Evolutionary conservation across 2,113 vertebrate genomes (phyloP), one percentile per base, ranked within the genome.

Genomic region (Pollimyrus isidori): DNA sequence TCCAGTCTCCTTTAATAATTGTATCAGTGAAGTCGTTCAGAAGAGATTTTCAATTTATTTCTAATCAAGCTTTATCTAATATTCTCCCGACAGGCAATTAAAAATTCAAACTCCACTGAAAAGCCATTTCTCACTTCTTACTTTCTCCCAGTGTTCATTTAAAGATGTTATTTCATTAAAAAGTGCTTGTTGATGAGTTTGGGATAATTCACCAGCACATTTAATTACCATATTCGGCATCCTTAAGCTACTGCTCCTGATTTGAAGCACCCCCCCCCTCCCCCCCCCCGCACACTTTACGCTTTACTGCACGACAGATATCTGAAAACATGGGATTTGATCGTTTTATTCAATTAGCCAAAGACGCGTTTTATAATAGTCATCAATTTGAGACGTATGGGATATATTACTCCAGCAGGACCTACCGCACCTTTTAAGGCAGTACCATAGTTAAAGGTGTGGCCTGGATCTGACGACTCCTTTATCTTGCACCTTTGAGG

Each of bases 11-110:
- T 94, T 94, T 90, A 93, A 92, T 94, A 95, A 94, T 94, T 94
- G 92, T 94, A 95, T 94, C 93, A 94, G 93, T 91, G 91, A 92
- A 95, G 92, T 93, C 93, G 94, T 94, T 95, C 94, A 95, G 94
- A 90, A 94, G 94, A 95, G 94, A 95, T 95, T 95, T 96, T 94
- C 94, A 96, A 96, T 96, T 96, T 96, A 95, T 96, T 95, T 95
- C 95, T 94, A 95, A 96, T 95, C 94, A 95, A 94, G 94, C 94
- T 94, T 95, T 95, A 96, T 96, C 94, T 96, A 96, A 95, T 96
- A 95, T 95, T 95, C 94, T 95, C 95, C 92, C 92, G 94, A 95
- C 95, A 95, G 95, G 94, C 95, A 95, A 96, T 96, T 95, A 96
- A 95, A 95, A 95, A 94, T 94, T 95, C 94, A 93, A 95, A 95